Evolutionary conservation across 2,113 vertebrate genomes (phyloP).

Genomic region (Colossoma macropomum): DNA sequence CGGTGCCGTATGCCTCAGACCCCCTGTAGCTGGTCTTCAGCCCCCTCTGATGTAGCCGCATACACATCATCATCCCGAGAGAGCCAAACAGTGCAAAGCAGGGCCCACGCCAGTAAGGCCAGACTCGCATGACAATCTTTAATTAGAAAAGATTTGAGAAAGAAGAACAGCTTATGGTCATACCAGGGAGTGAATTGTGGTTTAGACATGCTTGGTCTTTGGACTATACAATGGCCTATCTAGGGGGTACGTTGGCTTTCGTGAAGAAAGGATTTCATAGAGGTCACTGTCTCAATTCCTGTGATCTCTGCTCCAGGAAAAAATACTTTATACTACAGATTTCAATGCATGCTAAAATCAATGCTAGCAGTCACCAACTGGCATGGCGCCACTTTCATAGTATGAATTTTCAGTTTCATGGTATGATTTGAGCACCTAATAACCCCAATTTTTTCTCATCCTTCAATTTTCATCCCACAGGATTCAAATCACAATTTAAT

Average conservation of each 20-base stretch:
- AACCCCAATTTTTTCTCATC: too few relatives aligned
- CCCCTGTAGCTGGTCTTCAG: conserved; percentile 28
- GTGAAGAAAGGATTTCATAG: background rate
- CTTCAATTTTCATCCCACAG: too few relatives aligned
- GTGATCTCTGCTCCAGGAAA: background rate
- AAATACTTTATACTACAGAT: background rate
- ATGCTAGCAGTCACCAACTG: background rate
- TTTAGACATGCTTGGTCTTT: background rate
- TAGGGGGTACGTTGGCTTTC: background rate
- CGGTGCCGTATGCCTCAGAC: conserved; percentile 31
- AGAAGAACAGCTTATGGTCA: conserved; percentile 11
- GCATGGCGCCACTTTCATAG: too few relatives aligned
- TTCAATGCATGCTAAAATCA: background rate
- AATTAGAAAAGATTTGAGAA: conserved; percentile 48
- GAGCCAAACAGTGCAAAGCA: conserved; percentile 42
- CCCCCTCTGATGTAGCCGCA: conserved; percentile 55
- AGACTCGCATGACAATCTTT: conserved; percentile 46
- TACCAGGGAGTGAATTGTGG: background rate
- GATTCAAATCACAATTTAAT: too few relatives aligned
- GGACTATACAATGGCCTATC: background rate
- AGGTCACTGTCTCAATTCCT: background rate
- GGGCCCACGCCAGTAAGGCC: conserved; percentile 39
- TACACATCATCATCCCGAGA: conserved; percentile 46
- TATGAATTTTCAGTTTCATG: too few relatives aligned
- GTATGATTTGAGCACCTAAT: too few relatives aligned